Evolutionary conservation across 2,888 invertebrate species (phyloP), one percentile per base, ranked within the genome.

Genomic region (Salticus scenicus): DNA sequence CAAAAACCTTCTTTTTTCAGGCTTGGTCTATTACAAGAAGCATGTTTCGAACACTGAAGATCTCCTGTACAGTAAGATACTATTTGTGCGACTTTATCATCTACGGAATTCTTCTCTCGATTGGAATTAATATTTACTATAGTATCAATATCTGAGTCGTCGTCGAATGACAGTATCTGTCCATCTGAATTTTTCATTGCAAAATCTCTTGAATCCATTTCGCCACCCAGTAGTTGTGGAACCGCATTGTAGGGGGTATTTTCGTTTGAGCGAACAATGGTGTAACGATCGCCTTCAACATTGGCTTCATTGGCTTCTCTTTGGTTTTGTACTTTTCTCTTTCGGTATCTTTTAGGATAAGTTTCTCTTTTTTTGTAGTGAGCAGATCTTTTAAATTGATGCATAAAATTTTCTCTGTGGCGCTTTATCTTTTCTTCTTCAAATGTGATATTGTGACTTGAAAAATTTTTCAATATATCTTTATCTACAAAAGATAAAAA

Each of bases 31-130:
- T 66, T 28, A 42, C 84, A 84, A 4, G 57, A 24, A n/a, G 77
- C 84, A 14, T 78, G 66, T 5, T 33, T 41, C 12, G 73, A 69
- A 14, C 84, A 84, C 14, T 84, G 67, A 5, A 31, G 12, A 27
- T 77, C 84, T 12, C 31, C 10, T 0, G 10, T 14, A 30, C 84
- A 84, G 1, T 41, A 31, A 7, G 77, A 14, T n/a, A 84, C 66
- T 41, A 84, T 5, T 24, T 41, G 20, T 1, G 84, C 72, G 5
- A 72, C 37, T 28, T 20, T n/a, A 5, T 77, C 78, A 1, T 51
- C 51, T 1, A 67, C 57, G 14, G 41, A 24, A 0, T 14, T 63
- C 24, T n/a, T n/a, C 0, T 8, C n/a, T 0, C 17, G 12, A 1
- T n/a, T 7, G n/a, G 42, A 20, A 14, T 63, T 51, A 4, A 75